Evolutionary conservation across 2,888 invertebrate genomes (phyloP), one percentile per base, ranked within the genome.

Genomic region (Orthonevra nobilis): DNA sequence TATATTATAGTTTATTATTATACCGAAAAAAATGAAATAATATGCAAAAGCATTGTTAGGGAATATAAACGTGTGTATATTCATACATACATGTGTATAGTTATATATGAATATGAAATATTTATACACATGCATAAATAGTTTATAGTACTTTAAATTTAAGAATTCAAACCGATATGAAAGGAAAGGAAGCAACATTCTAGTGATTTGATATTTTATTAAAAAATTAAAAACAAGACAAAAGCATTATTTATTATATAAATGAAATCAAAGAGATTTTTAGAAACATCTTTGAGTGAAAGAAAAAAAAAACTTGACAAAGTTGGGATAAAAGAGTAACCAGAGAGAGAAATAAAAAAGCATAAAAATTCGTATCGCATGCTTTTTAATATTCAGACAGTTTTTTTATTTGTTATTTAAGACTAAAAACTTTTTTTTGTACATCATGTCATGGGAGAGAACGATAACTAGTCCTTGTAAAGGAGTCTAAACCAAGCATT

Each of bases 11-110:
- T 70, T 72, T 64, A 46, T 74, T 61, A 54, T 58, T 56, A 44
- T 28, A 54, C 10, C 14, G 7, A 30, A 40, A 68, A 63, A 64
- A 19, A 26, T 28, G 10, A 50, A 30, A 64, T 32, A 17, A 54
- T 34, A 17, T 50, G 40, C 23, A 30, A 79, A 60, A 60, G 58
- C 68, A 56, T 73, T 69, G 79, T 79, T 81, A 77, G 77, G 77
- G 81, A 77, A 81, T 74, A 63, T 79, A 15, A n/a, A n/a, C n/a
- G n/a, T 74, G 58, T 74, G 69, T 74, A 74, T 74, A 81, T 69
- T 69, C 58, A 48, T 63, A 48, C 46, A 36, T 66, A 50, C 48
- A 56, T 69, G 46, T 74, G 54, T 68, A 42, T 34, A 63, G 61
- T 44, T 42, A 58, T 42, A 42, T 20, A 50, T 46, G 40, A 56